Percentiles rank a stretch among this genome's conserved stretches.
Conservation (phyloP, 2,888 invertebrate genomes). For the Cotesia congregata region DNA sequence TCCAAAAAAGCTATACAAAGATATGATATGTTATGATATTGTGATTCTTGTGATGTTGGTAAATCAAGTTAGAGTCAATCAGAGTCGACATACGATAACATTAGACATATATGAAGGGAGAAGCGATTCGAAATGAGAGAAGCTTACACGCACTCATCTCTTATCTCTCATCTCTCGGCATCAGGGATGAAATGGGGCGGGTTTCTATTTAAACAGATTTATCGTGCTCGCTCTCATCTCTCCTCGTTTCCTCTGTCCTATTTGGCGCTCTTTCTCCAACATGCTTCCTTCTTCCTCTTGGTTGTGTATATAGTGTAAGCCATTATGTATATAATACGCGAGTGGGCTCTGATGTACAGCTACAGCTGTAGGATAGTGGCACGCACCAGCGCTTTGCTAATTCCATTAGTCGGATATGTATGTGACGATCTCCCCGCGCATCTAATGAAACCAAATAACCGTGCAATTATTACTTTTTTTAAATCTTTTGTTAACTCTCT, state of each 20-base stretch:
- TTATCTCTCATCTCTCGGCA: neutral
- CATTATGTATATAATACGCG: neutral
- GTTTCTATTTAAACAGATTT: constrained; percentile 26
- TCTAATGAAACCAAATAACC: constrained; percentile 34
- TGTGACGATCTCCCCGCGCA: constrained; percentile 17
- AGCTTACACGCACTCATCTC: constrained; percentile 16
- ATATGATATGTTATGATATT: neutral
- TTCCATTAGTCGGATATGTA: constrained; percentile 35
- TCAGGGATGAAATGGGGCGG: constrained; percentile 31
- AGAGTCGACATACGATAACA: constrained; percentile 2
- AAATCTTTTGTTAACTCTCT: neutral
- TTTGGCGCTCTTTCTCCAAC: neutral
- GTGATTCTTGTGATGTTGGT: neutral
- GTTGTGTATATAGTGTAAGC: neutral
- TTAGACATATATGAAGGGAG: neutral
- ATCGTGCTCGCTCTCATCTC: constrained; percentile 5
- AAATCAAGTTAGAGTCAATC: constrained; percentile 16
- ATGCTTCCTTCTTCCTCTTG: neutral
- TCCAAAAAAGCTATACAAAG: neutral
- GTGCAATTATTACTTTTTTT: constrained; percentile 36
- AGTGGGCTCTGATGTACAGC: constrained; percentile 2
- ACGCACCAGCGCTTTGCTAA: constrained; percentile 41
- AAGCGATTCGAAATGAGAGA: neutral
- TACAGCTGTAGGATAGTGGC: constrained; percentile 10
- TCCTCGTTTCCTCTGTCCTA: neutral